phyloP scores from a whole-genome alignment of 1,140 invertebrate genomes.

The Brachystomella parvula region DNA sequence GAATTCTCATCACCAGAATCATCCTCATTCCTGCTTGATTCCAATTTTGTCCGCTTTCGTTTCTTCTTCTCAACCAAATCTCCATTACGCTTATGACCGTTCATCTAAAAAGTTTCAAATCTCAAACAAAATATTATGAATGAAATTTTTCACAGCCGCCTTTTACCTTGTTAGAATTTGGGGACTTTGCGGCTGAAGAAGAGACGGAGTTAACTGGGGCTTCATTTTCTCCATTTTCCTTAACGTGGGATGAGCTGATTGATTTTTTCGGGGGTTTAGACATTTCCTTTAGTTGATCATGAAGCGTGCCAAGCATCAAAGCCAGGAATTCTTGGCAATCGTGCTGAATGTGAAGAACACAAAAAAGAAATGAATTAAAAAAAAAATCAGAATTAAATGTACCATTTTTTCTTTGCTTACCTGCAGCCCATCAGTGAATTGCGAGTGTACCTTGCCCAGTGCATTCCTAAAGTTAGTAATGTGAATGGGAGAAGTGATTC shows the following conservation, averaged over 20 bases:
- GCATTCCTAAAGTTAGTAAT: slow-evolving; percentile 56
- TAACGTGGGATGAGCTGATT: background rate
- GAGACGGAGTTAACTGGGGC: no score
- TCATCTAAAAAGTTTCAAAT: background rate
- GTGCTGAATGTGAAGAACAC: slow-evolving; percentile 48
- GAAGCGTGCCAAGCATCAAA: slow-evolving; percentile 56
- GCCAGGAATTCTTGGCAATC: slow-evolving; percentile 68
- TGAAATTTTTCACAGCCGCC: background rate
- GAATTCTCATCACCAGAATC: background rate
- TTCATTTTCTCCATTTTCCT: background rate
- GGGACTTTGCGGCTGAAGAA: no score
- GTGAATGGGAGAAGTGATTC: slow-evolving; percentile 50
- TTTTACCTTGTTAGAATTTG: background rate
- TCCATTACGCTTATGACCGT: background rate
- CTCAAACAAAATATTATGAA: background rate
- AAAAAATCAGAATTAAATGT: background rate
- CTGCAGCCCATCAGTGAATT: slow-evolving; percentile 57
- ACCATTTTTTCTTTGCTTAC: slow-evolving; percentile 39
- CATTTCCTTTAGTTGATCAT: slow-evolving; percentile 55
- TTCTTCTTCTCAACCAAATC: background rate
- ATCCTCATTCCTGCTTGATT: slow-evolving; percentile 10
- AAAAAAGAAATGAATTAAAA: background rate
- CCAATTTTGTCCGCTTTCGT: background rate
- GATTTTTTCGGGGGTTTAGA: background rate
- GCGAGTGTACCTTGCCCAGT: slow-evolving; percentile 54